These are phyloP conservation scores for Arothron firmamentum DNA, from an alignment of 2,113 vertebrate genomes.

Conservation along the genomic window DNA sequence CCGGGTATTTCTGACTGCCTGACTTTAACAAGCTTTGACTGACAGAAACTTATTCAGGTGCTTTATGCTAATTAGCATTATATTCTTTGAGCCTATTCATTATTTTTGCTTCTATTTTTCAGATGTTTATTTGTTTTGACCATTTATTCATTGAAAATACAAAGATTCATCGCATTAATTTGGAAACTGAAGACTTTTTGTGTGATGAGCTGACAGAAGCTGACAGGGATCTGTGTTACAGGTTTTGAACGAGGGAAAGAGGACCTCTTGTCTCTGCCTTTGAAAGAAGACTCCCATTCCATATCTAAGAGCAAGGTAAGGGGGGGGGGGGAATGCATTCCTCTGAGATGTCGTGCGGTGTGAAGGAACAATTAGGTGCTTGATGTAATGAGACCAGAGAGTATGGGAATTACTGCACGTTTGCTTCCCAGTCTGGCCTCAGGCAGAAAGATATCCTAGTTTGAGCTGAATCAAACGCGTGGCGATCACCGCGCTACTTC, in stretches of 20 bases:
- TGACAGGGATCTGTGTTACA: constrained; percentile 53
- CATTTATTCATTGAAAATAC: too few relatives aligned
- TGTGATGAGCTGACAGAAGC: background rate
- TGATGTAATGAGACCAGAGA: constrained; percentile 23
- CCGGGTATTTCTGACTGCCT: too few relatives aligned
- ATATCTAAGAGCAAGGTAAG: constrained; percentile 98
- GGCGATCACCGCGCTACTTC: constrained; percentile 2
- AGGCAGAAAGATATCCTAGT: constrained; percentile 11
- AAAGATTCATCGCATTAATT: too few relatives aligned
- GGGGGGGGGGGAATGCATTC: background rate
- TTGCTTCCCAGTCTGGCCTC: constrained; percentile 16
- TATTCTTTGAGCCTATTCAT: too few relatives aligned
- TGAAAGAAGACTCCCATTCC: constrained; percentile 87
- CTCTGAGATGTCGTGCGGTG: background rate
- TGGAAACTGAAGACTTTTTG: background rate
- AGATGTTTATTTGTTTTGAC: too few relatives aligned
- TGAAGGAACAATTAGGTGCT: background rate
- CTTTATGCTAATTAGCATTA: too few relatives aligned
- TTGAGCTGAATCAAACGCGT: constrained; percentile 25
- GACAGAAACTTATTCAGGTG: too few relatives aligned
- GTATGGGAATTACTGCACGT: constrained; percentile 10
- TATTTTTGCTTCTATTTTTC: too few relatives aligned
- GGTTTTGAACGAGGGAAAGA: constrained; percentile 93
- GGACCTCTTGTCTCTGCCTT: constrained; percentile 81
- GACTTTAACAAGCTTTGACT: too few relatives aligned